A percentile compares a stretch with the other conserved stretches of the same genome.
phyloP scores from a whole-genome alignment of 2,888 invertebrate species.

The Steromphala cineraria region DNA sequence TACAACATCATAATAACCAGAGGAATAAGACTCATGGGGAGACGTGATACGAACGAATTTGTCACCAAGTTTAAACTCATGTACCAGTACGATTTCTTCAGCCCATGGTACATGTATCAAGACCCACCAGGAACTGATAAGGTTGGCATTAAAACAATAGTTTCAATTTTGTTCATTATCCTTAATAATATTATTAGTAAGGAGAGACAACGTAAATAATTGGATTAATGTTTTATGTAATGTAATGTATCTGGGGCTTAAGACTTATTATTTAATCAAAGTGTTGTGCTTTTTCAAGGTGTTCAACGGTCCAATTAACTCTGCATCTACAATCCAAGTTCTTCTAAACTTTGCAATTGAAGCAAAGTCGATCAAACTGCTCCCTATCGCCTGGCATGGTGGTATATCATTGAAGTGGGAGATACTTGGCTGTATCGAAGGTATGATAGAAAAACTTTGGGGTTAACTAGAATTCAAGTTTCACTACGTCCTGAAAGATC shows the following conservation, averaged over 20 bases:
- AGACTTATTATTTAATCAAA: no score
- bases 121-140: slow-evolving; percentile 55
- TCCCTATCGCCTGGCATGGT: slow-evolving; percentile 55
- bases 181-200: no score
- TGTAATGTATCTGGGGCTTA: no score
- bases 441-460: slow-evolving; percentile 44
- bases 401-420: slow-evolving; percentile 62
- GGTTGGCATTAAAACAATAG: slow-evolving; percentile 27
- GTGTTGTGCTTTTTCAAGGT: slow-evolving; percentile 40
- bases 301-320: slow-evolving; percentile 53
- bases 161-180: no score
- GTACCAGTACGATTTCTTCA: slow-evolving; percentile 52
- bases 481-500: no score
- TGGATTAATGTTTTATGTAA: no score
- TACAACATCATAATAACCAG: slow-evolving; percentile 54
- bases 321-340: slow-evolving; percentile 41
- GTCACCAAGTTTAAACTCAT: slow-evolving; percentile 55
- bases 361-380: slow-evolving; percentile 52
- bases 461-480: no score
- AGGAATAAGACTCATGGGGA: slow-evolving; percentile 51
- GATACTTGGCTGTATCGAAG: slow-evolving; percentile 59
- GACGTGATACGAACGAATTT: slow-evolving; percentile 53
- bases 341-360: slow-evolving; percentile 57
- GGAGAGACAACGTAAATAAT: no score
- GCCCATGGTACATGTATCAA: slow-evolving; percentile 54